These are phyloP conservation scores for Crepidodera aurea DNA, from an alignment of 2,888 invertebrate species.

Conservation along the genomic window DNA sequence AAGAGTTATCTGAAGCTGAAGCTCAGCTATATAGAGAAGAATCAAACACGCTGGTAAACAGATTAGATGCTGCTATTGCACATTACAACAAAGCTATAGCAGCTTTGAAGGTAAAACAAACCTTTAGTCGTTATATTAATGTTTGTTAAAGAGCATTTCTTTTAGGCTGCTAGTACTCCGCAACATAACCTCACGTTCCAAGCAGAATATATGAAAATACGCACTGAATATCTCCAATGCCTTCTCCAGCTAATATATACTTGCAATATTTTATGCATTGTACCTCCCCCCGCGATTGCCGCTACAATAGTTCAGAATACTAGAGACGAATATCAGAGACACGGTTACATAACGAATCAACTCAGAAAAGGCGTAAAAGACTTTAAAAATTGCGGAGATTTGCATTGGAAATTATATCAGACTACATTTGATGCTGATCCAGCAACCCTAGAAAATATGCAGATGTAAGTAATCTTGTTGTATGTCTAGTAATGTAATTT, in stretches of 20 bases:
- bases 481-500: too few relatives aligned
- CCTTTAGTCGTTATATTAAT: too few relatives aligned
- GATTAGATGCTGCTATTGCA: conserved; percentile 66
- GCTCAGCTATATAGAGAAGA: conserved; percentile 66
- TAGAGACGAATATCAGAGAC: conserved; percentile 79
- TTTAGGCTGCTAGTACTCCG: conserved; percentile 73
- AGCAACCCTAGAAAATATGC: conserved; percentile 76
- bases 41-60: conserved; percentile 58
- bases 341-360: conserved; percentile 82
- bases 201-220: conserved; percentile 77
- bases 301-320: conserved; percentile 80
- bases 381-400: conserved; percentile 75
- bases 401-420: conserved; percentile 80
- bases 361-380: conserved; percentile 78
- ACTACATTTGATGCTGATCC: conserved; percentile 88
- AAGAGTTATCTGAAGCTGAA: conserved; percentile 79
- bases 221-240: conserved; percentile 77
- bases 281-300: conserved; percentile 93
- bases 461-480: conserved; percentile 64
- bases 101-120: conserved; percentile 63
- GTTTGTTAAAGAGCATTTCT: background rate
- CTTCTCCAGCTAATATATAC: conserved; percentile 72
- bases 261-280: conserved; percentile 81
- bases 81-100: conserved; percentile 73
- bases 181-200: conserved; percentile 74